Conservation (phyloP, 2,888 invertebrate species). For the Nemurella pictetii region DNA sequence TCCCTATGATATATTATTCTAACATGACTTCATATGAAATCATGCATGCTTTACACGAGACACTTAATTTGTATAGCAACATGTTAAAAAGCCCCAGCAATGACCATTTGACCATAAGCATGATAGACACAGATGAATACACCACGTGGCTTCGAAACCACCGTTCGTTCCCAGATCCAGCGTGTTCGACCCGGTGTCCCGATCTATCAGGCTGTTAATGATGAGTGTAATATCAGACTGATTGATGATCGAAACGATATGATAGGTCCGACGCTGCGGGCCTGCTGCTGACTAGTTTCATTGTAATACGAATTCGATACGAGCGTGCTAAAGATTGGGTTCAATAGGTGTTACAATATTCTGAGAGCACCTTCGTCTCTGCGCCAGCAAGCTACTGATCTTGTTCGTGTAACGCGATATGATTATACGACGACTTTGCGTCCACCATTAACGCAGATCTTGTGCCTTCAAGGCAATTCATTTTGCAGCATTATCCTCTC, state of each 20-base stretch:
- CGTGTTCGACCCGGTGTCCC: not conserved
- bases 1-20: not conserved
- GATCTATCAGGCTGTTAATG: not conserved
- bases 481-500: conserved; percentile 1
- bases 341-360: conserved; percentile 7
- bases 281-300: not conserved
- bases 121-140: not conserved
- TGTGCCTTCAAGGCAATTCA: not conserved
- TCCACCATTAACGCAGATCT: conserved; percentile 3
- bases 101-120: conserved; percentile 2
- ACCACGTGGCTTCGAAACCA: not conserved
- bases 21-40: not conserved
- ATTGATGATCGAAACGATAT: not conserved
- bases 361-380: not conserved
- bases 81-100: not conserved
- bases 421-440: too few relatives aligned
- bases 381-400: conserved; percentile 4
- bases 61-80: not conserved
- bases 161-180: not conserved
- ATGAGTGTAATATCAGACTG: not conserved
- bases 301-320: conserved; percentile 5
- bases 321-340: conserved; percentile 1
- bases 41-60: not conserved
- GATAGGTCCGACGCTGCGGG: conserved; percentile 7
- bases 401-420: conserved; percentile 15